Conservation (phyloP, 2,888 invertebrate genomes). For the Limenitis arthemis region DNA sequence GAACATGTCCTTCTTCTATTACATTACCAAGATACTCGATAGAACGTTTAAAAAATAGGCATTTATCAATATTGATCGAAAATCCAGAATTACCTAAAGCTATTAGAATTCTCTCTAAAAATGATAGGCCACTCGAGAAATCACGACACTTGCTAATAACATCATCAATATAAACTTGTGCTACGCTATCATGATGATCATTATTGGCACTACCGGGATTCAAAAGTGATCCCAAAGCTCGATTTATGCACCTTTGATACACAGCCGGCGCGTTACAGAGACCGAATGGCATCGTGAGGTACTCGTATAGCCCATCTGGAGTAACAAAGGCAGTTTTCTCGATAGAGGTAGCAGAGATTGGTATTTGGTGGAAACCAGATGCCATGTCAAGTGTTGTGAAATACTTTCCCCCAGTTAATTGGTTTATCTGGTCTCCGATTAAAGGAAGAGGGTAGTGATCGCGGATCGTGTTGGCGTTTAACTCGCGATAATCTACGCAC, state of each 20-base stretch:
- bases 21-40: slow-evolving; percentile 31
- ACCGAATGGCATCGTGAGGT: slow-evolving; percentile 31
- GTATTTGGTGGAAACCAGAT: slow-evolving; percentile 30
- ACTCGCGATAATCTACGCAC: slow-evolving; percentile 28
- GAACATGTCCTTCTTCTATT: slow-evolving; percentile 25
- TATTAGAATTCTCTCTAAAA: slow-evolving; percentile 24
- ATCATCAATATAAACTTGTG: slow-evolving; percentile 32
- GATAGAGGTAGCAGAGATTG: slow-evolving; percentile 19
- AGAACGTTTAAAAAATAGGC: slow-evolving; percentile 23
- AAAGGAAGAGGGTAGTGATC: slow-evolving; percentile 28
- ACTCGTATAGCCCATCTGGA: slow-evolving; percentile 32
- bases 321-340: slow-evolving; percentile 35
- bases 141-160: slow-evolving; percentile 25
- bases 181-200: slow-evolving; percentile 3
- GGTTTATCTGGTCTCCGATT: slow-evolving; percentile 29
- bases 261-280: slow-evolving; percentile 27
- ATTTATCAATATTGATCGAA: slow-evolving; percentile 29
- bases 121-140: slow-evolving; percentile 13
- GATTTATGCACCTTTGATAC: slow-evolving; percentile 27
- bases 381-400: slow-evolving; percentile 28
- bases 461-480: slow-evolving; percentile 24
- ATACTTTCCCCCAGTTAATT: slow-evolving; percentile 18
- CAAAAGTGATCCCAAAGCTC: slow-evolving; percentile 1
- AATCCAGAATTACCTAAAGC: slow-evolving; percentile 28
- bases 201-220: too few species aligned